Evolutionary conservation across 2,113 vertebrate genomes (phyloP), one percentile per base, ranked within the genome.

Genomic region (Empidonax alnorum): DNA sequence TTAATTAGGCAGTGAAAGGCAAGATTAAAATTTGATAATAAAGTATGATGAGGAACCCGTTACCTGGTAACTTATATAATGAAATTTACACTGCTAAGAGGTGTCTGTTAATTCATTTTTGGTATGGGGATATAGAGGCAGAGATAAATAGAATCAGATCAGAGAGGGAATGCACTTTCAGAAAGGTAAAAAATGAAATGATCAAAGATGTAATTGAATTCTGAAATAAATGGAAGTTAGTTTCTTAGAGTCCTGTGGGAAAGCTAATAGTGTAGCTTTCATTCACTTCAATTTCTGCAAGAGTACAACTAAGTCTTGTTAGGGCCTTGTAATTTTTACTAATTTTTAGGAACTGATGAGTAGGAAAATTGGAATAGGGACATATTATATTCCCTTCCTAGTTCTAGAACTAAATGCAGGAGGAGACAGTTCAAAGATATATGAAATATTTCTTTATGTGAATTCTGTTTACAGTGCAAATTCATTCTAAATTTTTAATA

Each of bases 51-150:
- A 89, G 92, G 77, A 76, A 88, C 18, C 35, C 72, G 8, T 96
- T 96, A 80, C 53, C 41, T 92, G 41, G 30, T 89, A 93, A 83
- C 33, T 87, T 89, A 42, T 35, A 56, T 76, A 83, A 86, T 53
- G 10, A 35, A 92, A 73, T 81, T 83, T 90, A 78, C 2, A 7
- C 6, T 81, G 25, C 53, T 50, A 91, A 78, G 53, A 93, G 53
- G n/a, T 66, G 24, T 6, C 53, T 86, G 67, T 84, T 65, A 91
- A 91, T 89, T 95, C 22, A 62, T 53, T 94, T 67, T 82, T 92
- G 31, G 28, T 35, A 61, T 53, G 33, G 62, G 53, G 24, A 78
- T 84, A 93, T 49, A 78, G 53, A 93, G 96, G 21, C 28, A 31
- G 53, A 46, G 47, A 80, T 22, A 90, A 68, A 74, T 77, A 84